These are phyloP conservation scores for Polyodon spathula DNA, from an alignment of 2,113 vertebrate genomes.

Conservation along the genomic window DNA sequence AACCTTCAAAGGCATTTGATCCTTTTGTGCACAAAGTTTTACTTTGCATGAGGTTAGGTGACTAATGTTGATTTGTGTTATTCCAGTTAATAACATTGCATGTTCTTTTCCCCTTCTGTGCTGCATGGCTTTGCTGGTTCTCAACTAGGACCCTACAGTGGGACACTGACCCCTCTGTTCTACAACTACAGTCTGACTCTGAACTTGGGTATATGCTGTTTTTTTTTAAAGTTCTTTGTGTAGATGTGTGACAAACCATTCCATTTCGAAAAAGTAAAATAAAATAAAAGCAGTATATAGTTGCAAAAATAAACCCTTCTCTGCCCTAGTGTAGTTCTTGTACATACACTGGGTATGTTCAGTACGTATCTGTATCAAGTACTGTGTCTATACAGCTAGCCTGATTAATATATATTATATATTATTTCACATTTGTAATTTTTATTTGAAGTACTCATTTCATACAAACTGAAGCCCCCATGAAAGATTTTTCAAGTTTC, in stretches of 20 bases:
- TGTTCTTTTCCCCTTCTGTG: conserved; percentile 61
- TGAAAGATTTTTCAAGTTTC: too few relatives aligned
- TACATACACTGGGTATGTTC: too few relatives aligned
- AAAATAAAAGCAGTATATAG: too few relatives aligned
- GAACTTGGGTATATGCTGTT: conserved; percentile 83
- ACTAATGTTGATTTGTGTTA: conserved; percentile 23
- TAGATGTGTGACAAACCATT: neutral
- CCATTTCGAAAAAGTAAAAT: neutral
- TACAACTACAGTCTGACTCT: conserved; percentile 95
- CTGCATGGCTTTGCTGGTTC: conserved; percentile 59
- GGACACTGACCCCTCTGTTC: conserved; percentile 98
- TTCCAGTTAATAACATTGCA: conserved; percentile 60
- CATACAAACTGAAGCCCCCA: too few relatives aligned
- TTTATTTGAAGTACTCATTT: too few relatives aligned
- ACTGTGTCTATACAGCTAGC: too few relatives aligned
- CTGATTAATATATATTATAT: too few relatives aligned
- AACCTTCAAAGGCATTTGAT: neutral
- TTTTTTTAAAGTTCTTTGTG: conserved; percentile 5
- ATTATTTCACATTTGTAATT: too few relatives aligned
- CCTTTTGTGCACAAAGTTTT: neutral
- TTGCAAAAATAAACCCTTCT: too few relatives aligned
- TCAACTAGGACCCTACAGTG: conserved; percentile 89
- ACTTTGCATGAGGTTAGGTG: neutral
- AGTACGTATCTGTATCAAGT: too few relatives aligned
- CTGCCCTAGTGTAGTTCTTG: too few relatives aligned